Evolutionary conservation across 2,888 invertebrate genomes (phyloP), one percentile per base, ranked within the genome.

Genomic region (Caenorhabditis wallacei): DNA sequence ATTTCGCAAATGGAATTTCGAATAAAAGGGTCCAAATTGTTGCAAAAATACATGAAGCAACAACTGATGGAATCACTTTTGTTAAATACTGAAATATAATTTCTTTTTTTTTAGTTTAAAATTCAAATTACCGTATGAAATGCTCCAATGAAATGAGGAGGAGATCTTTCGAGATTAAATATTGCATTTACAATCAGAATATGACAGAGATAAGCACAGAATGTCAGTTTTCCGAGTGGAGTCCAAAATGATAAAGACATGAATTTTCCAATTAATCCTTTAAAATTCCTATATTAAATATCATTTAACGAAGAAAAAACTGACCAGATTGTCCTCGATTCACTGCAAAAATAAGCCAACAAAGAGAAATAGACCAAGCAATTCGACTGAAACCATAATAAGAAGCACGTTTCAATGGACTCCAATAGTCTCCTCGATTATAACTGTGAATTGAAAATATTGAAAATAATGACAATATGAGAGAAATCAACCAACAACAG

Each of bases 321-420:
- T 18, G 7, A 80, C 71, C 66, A 8, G 70, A 63, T 10, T 81
- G 69, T 10, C 75, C 75, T 0, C 81, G 63, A 70, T 81, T 81
- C 1, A 81, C 93, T 7, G 93, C 92, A 76, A 92, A 91, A 35
- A 93, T 90, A n/a, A 93, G 90, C 93, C 93, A 93, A 13, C 88
- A 91, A 2, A 93, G 80, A 37, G 90, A 88, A 18, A 91, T 40
- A 0, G 92, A 92, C 93, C 93, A 93, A 0, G 89, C 90, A 13
- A 92, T 91, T 48, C 93, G 85, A 54, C 81, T 80, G 59, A 84
- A 81, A 40, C 61, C 70, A 54, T 85, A 80, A 69, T 81, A 86
- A 13, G 80, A 48, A 11, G 84, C 66, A 22, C 81, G 35, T 37
- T 71, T 48, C 24, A 82, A 30, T 1, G 43, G 11, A 5, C 54